Base-by-base conservation (phyloP, 2,797 vertebrate genomes). In the Triplophysa yarkandensis region DNA sequence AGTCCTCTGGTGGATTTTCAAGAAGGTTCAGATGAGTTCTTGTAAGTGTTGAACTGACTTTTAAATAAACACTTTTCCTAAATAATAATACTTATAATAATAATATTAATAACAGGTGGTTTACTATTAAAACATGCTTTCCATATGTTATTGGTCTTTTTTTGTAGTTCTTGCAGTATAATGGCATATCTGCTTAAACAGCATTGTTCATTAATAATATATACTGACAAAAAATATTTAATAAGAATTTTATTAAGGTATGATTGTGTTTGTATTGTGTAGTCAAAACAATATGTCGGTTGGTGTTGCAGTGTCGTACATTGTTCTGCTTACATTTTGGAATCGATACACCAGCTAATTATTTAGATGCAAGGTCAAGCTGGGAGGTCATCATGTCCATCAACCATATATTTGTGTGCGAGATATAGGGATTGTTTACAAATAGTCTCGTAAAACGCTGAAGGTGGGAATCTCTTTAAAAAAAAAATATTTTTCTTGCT, bases 61-160 rank as follows among this genome's bases (percentile, higher is more conserved):
- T 13, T 63, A 43, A 54, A 11, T 16, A 52, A 21, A 7, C 17
- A 21, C 6, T 23, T 52, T 63, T 63, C 4, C 16, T 17, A 30
- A 23, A 21, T 41, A 36, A 41, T 41, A 50, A 48, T n/a, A n/a
- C n/a, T n/a, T 58, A 21, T 23, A 48, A 19, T 48, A 48, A 19
- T 48, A 48, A 48, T 48, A 50, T 21, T 50, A 55, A 55, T 32
- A 57, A 63, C 60, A 55, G 39, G 71, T 46, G 50, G 50, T 61
- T 57, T 41, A 48, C 58, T 62, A 13, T 54, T 32, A 32, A 8
- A 63, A 30, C 9, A 61, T 63, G 54, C 74, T 30, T 77, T 13
- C 39, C 17, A 48, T 66, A 32, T 68, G 55, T 64, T 61, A n/a
- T 2, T 58, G 9, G 7, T 2, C 17, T 39, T 23, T 10, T 65